These are phyloP conservation scores for Paragorgia papillata DNA, from an alignment of 92 coral and sea anemone species.

Conservation along the genomic window DNA sequence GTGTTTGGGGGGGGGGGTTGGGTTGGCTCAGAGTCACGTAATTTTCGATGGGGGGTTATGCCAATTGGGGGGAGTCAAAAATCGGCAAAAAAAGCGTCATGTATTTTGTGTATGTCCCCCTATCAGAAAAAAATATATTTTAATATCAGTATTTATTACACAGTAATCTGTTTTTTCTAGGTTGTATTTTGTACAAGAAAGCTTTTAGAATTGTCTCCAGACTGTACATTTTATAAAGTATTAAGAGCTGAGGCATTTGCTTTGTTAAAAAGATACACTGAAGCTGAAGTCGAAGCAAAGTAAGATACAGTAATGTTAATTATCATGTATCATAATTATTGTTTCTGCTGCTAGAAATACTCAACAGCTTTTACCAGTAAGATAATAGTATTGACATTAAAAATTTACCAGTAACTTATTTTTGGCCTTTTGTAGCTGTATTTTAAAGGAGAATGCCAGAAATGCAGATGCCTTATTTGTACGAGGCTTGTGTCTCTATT, in stretches of 20 bases:
- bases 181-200: constrained; percentile 86
- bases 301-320: constrained; percentile 59
- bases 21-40: too few species aligned
- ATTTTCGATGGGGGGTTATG: too few species aligned
- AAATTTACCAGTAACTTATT: too few species aligned
- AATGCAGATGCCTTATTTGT: constrained; percentile 98
- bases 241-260: constrained; percentile 97
- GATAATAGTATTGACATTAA: too few species aligned
- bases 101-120: too few species aligned
- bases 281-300: constrained; percentile 90
- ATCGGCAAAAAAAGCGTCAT: too few species aligned
- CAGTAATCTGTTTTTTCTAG: constrained; percentile 48
- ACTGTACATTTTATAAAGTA: constrained; percentile 72
- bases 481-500: constrained; percentile 91
- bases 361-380: background rate
- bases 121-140: too few species aligned
- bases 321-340: too few species aligned
- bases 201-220: constrained; percentile 74
- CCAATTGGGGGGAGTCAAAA: too few species aligned
- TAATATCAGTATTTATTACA: too few species aligned
- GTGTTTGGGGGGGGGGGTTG: too few species aligned
- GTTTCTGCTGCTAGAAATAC: too few species aligned
- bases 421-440: constrained; percentile 54
- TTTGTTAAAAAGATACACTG: constrained; percentile 80
- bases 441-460: constrained; percentile 64